These are phyloP conservation scores for Sorex fumeus DNA, from an alignment of 2,113 vertebrate species.

Conservation along the genomic window DNA sequence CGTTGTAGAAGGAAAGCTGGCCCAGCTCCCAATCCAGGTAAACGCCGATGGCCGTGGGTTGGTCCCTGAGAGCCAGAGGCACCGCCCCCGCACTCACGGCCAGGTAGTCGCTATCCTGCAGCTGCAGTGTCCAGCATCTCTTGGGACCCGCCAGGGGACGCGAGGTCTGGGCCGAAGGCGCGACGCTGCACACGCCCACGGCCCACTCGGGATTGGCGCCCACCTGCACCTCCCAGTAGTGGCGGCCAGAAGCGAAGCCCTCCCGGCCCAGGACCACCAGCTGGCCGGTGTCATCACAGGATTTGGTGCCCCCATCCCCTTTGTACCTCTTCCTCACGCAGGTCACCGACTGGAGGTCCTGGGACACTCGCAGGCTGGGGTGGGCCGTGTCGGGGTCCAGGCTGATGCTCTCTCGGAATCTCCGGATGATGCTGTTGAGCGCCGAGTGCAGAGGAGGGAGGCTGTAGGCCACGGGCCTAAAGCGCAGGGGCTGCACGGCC, in stretches of 20 bases:
- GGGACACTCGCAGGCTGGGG: constrained; percentile 39
- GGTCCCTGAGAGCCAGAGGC: constrained; percentile 39
- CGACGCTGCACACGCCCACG: constrained; percentile 35
- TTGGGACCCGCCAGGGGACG: neutral
- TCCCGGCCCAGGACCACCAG: neutral
- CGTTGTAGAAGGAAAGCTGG: constrained; percentile 63
- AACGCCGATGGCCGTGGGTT: constrained; percentile 11
- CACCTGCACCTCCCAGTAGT: constrained; percentile 57
- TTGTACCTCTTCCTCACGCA: constrained; percentile 44
- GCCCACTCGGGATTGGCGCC: constrained; percentile 66
- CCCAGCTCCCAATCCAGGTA: constrained; percentile 69
- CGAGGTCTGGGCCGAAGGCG: neutral
- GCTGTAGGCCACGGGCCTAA: no score
- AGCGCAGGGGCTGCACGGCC: neutral
- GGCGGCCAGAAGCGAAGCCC: constrained; percentile 15
- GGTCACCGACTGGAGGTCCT: constrained; percentile 47
- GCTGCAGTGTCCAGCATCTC: constrained; percentile 43
- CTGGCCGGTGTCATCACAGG: neutral
- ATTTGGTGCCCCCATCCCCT: neutral
- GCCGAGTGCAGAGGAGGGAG: neutral
- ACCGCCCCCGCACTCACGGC: constrained; percentile 5
- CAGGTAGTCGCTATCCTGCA: neutral
- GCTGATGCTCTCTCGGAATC: neutral
- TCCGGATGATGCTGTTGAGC: neutral
- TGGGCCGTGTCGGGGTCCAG: constrained; percentile 52